These are phyloP conservation scores for Xylocampa areola DNA, from an alignment of 2,888 invertebrate genomes.

Conservation along the genomic window DNA sequence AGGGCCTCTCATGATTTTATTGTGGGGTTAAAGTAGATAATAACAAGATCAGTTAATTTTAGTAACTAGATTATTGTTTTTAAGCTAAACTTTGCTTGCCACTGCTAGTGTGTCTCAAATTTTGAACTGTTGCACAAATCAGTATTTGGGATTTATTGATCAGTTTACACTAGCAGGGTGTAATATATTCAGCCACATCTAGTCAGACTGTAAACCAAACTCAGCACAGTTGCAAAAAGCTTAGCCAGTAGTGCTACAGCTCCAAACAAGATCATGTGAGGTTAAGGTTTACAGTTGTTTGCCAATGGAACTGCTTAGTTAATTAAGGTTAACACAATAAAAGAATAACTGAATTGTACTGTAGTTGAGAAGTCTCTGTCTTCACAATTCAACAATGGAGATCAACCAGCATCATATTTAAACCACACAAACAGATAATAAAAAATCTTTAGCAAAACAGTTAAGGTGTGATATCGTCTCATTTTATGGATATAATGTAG, in stretches of 20 bases:
- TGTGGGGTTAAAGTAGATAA: background rate
- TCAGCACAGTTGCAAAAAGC: background rate
- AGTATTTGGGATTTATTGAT: too few species aligned
- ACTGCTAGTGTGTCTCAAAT: too few species aligned
- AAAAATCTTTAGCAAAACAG: too few species aligned
- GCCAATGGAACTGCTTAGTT: background rate
- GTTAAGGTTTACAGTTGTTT: background rate
- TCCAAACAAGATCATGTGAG: background rate
- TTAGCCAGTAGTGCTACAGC: too few species aligned
- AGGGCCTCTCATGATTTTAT: background rate
- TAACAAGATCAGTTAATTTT: background rate
- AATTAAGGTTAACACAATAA: constrained; percentile 8
- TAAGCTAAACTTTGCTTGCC: background rate
- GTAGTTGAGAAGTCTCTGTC: background rate
- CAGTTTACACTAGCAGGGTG: too few species aligned
- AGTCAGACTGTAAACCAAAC: background rate
- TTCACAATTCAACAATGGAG: too few species aligned
- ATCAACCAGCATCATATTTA: too few species aligned
- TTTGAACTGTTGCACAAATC: too few species aligned
- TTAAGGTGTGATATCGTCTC: too few species aligned
- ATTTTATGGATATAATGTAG: too few species aligned
- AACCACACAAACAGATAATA: too few species aligned
- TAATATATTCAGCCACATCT: background rate
- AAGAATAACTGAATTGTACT: constrained; percentile 1
- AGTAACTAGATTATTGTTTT: background rate